phyloP scores from a whole-genome alignment of 2,888 invertebrate species.

The Odontomyia ornata region DNA sequence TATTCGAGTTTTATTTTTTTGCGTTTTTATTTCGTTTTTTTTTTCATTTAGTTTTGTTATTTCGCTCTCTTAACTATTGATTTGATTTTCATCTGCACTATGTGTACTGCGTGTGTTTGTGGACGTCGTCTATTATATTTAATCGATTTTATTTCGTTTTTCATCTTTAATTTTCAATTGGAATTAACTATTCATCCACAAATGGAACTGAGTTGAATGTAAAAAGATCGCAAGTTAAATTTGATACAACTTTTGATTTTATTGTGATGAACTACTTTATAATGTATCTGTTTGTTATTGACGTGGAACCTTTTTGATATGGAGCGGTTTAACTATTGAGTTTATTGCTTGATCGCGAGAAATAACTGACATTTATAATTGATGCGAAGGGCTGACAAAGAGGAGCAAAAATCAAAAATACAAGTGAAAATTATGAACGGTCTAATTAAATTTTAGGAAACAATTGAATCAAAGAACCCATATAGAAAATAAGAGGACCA shows the following conservation, averaged over 20 bases:
- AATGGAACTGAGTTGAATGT: not conserved
- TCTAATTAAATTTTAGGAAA: not conserved
- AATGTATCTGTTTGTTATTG: conserved; percentile 12
- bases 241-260: conserved; percentile 20
- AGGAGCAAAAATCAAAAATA: not conserved
- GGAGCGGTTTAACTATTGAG: not conserved
- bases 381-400: not conserved
- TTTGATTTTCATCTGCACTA: no score
- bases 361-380: not conserved
- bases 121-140: no score
- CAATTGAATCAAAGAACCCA: no score
- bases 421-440: not conserved
- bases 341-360: not conserved
- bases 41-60: not conserved
- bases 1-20: not conserved
- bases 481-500: no score
- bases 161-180: conserved; percentile 29
- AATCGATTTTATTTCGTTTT: not conserved
- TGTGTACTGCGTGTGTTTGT: no score
- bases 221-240: conserved; percentile 20
- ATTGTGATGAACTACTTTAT: not conserved
- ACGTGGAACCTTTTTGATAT: not conserved
- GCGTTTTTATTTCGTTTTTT: not conserved
- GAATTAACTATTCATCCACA: conserved; percentile 32
- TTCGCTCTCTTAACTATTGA: not conserved